Percentiles rank a stretch among this genome's conserved stretches.
phyloP scores from a whole-genome alignment of 1,140 invertebrate species.

The Tetraneura akinire region DNA sequence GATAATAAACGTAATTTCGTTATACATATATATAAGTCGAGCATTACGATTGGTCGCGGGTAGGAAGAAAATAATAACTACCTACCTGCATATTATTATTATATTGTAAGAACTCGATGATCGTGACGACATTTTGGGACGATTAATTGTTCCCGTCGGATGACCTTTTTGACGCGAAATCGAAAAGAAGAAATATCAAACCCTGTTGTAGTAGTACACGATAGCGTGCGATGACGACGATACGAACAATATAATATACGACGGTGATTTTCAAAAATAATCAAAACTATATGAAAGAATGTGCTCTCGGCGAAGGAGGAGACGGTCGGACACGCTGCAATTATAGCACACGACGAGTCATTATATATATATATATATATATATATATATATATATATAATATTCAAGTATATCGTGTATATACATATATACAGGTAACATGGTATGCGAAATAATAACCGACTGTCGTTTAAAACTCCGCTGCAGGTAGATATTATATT shows the following conservation, averaged over 20 bases:
- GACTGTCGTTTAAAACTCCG: slow-evolving; percentile 9
- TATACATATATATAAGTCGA: neutral
- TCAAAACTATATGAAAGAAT: neutral
- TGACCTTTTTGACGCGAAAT: neutral
- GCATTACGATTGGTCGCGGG: neutral
- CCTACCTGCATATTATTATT: neutral
- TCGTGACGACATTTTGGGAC: neutral
- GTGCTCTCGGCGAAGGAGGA: neutral
- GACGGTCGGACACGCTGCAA: slow-evolving; percentile 9
- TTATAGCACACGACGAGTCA: neutral
- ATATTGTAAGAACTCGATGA: neutral
- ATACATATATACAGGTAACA: neutral
- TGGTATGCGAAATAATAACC: neutral
- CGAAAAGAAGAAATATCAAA: neutral
- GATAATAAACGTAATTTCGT: neutral
- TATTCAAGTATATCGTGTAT: too few species aligned
- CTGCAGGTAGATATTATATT: neutral
- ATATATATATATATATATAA: too few species aligned
- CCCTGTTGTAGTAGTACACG: neutral
- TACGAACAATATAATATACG: neutral
- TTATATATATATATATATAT: too few species aligned
- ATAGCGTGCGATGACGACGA: neutral
- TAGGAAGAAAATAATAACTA: neutral
- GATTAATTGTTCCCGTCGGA: neutral
- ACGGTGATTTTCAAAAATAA: slow-evolving; percentile 1